Conservation (phyloP, 2,888 invertebrate genomes). For the Spilosoma lubricipeda region DNA sequence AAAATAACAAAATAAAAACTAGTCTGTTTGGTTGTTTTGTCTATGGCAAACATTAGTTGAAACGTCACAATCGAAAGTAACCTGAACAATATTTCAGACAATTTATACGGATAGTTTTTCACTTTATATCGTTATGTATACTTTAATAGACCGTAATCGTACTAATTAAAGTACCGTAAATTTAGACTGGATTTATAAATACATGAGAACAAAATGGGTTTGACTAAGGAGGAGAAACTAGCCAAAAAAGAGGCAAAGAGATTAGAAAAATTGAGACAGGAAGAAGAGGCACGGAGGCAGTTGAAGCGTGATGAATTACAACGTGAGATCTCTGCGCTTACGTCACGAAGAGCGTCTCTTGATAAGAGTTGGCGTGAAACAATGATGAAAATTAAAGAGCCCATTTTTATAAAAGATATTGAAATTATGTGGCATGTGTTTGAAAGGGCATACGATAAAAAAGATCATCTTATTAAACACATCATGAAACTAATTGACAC, state of each 20-base stretch:
- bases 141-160: too few relatives aligned
- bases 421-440: constrained; percentile 81
- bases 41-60: background rate
- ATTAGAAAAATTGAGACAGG: constrained; percentile 65
- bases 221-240: constrained; percentile 74
- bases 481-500: constrained; percentile 86
- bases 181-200: background rate
- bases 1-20: background rate
- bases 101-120: background rate
- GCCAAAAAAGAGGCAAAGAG: constrained; percentile 74
- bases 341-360: constrained; percentile 62
- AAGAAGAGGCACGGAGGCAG: constrained; percentile 62
- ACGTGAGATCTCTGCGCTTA: constrained; percentile 73
- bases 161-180: too few relatives aligned
- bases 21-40: background rate
- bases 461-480: constrained; percentile 86
- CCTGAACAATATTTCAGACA: background rate
- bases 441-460: constrained; percentile 85
- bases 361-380: constrained; percentile 73
- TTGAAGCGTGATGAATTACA: constrained; percentile 70
- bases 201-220: constrained; percentile 56
- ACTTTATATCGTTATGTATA: background rate
- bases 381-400: constrained; percentile 79
- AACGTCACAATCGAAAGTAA: background rate
- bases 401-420: constrained; percentile 73